Evolutionary conservation across 2,888 invertebrate species (phyloP), one percentile per base, ranked within the genome.

Genomic region (Metallyticus violacea): DNA sequence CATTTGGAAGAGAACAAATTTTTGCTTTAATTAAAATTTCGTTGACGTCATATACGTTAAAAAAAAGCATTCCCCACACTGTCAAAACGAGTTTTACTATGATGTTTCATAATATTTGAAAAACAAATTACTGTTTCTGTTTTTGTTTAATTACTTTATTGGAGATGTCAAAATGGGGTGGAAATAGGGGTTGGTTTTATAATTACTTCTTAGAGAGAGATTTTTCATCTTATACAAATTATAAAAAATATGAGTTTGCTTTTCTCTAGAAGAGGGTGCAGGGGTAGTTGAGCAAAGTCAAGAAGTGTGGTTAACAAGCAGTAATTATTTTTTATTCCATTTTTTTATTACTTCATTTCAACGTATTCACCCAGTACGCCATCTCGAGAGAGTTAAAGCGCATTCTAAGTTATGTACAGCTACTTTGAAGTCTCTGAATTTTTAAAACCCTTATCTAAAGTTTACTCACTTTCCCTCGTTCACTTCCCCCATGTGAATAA

Each of bases 371-470:
- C 79, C 15, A 15, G 15, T 62, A 15, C 15, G 15, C 40, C 26
- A 30, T 62, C 79, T 85, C 27, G 62, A 77, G 78, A 40, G 84
- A 80, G 9, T 76, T 84, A 84, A n/a, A 62, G n/a, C 84, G 27
- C 77, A 77, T 84, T 77, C 84, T 84, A 84, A 84, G 77, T 84
- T 84, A 40, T 78, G 85, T 40, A 79, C 25, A 7, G 28, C 40
- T 85, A 26, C 79, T 85, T 85, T 85, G 85, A 85, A 79, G 85
- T 85, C 30, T 82, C 80, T 87, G 85, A 87, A 87, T 87, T 83
- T 87, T 86, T 87, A 83, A 87, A 86, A 86, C 83, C 80, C 79
- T 86, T 86, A 86, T 86, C 84, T 83, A 29, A 84, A 86, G 40
- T 86, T 86, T 84, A 29, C 81, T 76, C 30, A 28, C 81, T 81